Conservation (phyloP, 2,113 vertebrate genomes). For the Colius striatus region DNA sequence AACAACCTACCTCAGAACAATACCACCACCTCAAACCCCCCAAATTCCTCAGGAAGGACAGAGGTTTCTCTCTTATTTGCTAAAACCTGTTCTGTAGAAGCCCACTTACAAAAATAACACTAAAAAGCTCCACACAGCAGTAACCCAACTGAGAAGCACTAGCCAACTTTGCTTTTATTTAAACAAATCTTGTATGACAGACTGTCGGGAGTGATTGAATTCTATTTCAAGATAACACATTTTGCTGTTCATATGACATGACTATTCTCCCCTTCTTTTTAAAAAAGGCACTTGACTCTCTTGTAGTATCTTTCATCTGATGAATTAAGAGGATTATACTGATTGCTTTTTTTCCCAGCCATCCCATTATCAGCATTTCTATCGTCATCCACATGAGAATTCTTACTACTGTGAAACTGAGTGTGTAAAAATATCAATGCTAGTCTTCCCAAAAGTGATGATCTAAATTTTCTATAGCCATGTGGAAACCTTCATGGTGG, state of each 20-base stretch:
- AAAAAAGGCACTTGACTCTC: not conserved
- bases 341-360: not conserved
- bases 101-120: not conserved
- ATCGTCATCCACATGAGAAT: not conserved
- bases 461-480: not conserved
- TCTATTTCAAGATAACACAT: constrained; percentile 25
- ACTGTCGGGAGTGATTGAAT: not conserved
- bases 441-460: not conserved
- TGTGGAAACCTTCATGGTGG: not conserved
- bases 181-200: constrained; percentile 26
- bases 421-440: not conserved
- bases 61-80: not conserved
- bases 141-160: not conserved
- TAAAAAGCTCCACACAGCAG: not conserved
- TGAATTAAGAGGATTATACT: not conserved
- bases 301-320: not conserved
- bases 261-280: not conserved
- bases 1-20: not conserved
- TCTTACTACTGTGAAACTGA: not conserved
- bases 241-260: not conserved
- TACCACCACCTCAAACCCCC: no score
- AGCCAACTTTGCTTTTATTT: not conserved
- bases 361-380: not conserved
- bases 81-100: not conserved
- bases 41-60: not conserved